Conservation (phyloP, 2,888 invertebrate species). For the Willowsia nigromaculata region DNA sequence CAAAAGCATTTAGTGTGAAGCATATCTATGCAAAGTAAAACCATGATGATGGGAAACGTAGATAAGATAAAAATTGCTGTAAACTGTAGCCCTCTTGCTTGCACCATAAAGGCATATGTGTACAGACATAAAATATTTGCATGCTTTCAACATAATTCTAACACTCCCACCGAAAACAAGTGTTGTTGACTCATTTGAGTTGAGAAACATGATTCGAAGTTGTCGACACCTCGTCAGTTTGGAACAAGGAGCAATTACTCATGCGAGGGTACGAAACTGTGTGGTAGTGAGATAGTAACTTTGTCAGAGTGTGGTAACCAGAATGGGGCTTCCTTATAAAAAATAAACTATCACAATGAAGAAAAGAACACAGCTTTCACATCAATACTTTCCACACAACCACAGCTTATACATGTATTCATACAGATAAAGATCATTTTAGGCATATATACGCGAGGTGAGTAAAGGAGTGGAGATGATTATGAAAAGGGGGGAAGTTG, state of each 20-base stretch:
- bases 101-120: not conserved
- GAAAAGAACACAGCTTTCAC: too few species aligned
- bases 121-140: not conserved
- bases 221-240: not conserved
- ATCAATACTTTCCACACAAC: too few species aligned
- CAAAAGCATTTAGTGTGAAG: slow-evolving; percentile 24
- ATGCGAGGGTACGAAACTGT: not conserved
- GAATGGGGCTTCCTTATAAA: too few species aligned
- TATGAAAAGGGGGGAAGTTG: slow-evolving; percentile 38
- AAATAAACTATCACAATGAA: too few species aligned
- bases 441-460: not conserved
- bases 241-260: not conserved
- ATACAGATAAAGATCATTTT: too few species aligned
- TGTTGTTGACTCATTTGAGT: not conserved
- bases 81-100: not conserved
- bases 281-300: not conserved
- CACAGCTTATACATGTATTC: too few species aligned
- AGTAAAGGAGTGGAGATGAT: not conserved
- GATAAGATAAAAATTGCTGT: slow-evolving; percentile 53
- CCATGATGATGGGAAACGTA: slow-evolving; percentile 48
- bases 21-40: slow-evolving; percentile 53
- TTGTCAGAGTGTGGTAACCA: too few species aligned
- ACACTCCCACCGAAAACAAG: not conserved
- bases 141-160: not conserved
- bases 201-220: not conserved